Percentiles rank a stretch among this genome's conserved stretches.
Evolutionary conservation across 2,797 vertebrate species (phyloP).

Genomic region (Epinephelus coioides): DNA sequence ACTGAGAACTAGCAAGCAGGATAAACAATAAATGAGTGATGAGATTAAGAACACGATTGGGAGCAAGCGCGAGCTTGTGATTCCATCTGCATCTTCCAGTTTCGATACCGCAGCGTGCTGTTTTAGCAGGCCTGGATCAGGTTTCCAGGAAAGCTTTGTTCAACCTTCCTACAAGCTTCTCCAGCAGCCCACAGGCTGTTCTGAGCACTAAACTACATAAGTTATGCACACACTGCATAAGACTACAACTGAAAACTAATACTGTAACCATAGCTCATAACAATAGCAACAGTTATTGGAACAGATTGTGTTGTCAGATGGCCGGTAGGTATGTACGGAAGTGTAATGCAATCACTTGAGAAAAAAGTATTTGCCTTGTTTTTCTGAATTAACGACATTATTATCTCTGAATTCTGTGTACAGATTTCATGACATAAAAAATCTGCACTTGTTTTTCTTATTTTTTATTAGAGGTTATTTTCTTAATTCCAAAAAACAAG

Average conservation of each 20-base stretch:
- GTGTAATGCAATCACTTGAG: no score
- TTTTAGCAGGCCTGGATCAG: constrained; percentile 29
- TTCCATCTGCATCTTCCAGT: constrained; percentile 41
- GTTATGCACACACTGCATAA: constrained; percentile 20
- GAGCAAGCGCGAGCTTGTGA: constrained; percentile 50
- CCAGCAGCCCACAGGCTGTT: constrained; percentile 11
- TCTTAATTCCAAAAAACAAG: no score
- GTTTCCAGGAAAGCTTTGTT: constrained; percentile 59
- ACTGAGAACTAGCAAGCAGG: constrained; percentile 47
- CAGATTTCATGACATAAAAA: no score
- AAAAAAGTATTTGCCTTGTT: no score
- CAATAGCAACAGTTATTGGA: constrained; percentile 37
- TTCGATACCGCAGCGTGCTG: background rate
- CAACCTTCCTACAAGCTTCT: constrained; percentile 36
- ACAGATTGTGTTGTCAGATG: constrained; percentile 39
- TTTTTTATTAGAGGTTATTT: no score
- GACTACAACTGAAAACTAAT: constrained; percentile 25
- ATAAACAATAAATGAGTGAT: constrained; percentile 68
- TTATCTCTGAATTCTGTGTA: no score
- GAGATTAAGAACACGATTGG: constrained; percentile 57
- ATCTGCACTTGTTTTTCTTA: no score
- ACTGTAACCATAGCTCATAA: constrained; percentile 21
- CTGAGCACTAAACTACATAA: constrained; percentile 1
- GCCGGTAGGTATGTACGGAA: constrained; percentile 15
- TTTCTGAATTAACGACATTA: no score